These are phyloP conservation scores for Chrysaora quinquecirrha DNA, from an alignment of 30 jellyfish, hydroid and myxozoan species.

Conservation along the genomic window DNA sequence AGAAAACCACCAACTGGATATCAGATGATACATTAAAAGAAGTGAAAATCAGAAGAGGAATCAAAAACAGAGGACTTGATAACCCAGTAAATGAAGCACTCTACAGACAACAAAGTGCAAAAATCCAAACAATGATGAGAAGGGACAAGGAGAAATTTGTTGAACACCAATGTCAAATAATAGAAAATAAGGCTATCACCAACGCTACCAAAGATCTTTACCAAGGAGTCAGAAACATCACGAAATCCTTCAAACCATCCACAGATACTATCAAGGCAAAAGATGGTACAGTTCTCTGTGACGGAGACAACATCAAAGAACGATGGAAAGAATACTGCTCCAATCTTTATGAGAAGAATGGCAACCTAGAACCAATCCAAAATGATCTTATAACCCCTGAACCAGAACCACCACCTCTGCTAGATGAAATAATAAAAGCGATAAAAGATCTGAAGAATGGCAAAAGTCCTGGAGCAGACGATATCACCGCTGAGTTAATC, in stretches of 20 bases:
- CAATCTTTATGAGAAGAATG: too few species aligned
- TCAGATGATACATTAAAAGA: constrained; percentile 25
- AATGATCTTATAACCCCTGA: too few species aligned
- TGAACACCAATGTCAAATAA: constrained; percentile 14
- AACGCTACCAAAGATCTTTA: constrained; percentile 11
- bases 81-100: not conserved
- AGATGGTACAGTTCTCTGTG: constrained; percentile 16
- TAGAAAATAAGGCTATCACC: constrained; percentile 5
- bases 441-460: too few species aligned
- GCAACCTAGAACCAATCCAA: too few species aligned
- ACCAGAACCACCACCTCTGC: too few species aligned
- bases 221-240: not conserved
- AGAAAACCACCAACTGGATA: not conserved
- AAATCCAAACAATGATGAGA: constrained; percentile 32
- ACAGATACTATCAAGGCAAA: constrained; percentile 1
- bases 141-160: constrained; percentile 24
- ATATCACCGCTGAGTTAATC: too few species aligned
- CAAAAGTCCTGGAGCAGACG: too few species aligned
- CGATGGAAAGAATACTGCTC: constrained; percentile 36
- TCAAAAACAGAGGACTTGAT: too few species aligned
- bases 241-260: not conserved
- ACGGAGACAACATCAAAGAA: constrained; percentile 12
- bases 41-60: constrained; percentile 18
- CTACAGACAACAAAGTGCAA: constrained; percentile 50
- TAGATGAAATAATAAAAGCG: too few species aligned